Evolutionary conservation across 2,888 invertebrate genomes (phyloP).

Genomic region (Rotaria sp.): DNA sequence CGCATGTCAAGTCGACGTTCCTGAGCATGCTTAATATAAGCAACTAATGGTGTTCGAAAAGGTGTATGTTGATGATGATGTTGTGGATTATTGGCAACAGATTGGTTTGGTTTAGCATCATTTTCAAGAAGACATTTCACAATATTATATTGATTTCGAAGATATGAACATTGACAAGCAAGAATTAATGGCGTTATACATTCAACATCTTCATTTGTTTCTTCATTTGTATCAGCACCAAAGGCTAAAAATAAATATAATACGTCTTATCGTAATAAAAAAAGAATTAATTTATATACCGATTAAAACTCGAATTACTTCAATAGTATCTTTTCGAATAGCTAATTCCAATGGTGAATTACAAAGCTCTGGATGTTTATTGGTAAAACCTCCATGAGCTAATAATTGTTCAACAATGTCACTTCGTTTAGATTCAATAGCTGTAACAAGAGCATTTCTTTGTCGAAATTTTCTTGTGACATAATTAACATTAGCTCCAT

Average conservation of each 20-base stretch:
- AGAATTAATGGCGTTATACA: constrained; percentile 54
- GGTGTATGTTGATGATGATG: constrained; percentile 67
- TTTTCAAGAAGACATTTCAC: constrained; percentile 47
- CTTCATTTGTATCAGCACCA: constrained; percentile 57
- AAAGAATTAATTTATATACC: constrained; percentile 40
- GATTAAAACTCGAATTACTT: constrained; percentile 48
- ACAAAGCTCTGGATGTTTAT: constrained; percentile 61
- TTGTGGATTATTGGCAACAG: constrained; percentile 40
- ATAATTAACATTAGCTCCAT: constrained; percentile 73
- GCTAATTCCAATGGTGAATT: constrained; percentile 77
- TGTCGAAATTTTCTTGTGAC: constrained; percentile 24
- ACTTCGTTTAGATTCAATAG: constrained; percentile 68
- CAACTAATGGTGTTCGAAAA: constrained; percentile 70
- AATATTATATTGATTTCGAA: constrained; percentile 47
- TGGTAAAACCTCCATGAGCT: constrained; percentile 72
- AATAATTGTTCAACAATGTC: constrained; percentile 70
- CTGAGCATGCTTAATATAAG: constrained; percentile 63
- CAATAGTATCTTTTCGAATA: constrained; percentile 60
- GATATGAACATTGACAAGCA: constrained; percentile 50
- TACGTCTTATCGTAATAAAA: constrained; percentile 66
- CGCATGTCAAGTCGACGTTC: constrained; percentile 52
- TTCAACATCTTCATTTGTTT: constrained; percentile 48
- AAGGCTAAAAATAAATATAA: constrained; percentile 47
- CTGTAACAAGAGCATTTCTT: constrained; percentile 59
- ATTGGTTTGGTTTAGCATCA: constrained; percentile 49